phyloP scores from a whole-genome alignment of 2,888 invertebrate genomes.

The Ochropleura leucogaster region DNA sequence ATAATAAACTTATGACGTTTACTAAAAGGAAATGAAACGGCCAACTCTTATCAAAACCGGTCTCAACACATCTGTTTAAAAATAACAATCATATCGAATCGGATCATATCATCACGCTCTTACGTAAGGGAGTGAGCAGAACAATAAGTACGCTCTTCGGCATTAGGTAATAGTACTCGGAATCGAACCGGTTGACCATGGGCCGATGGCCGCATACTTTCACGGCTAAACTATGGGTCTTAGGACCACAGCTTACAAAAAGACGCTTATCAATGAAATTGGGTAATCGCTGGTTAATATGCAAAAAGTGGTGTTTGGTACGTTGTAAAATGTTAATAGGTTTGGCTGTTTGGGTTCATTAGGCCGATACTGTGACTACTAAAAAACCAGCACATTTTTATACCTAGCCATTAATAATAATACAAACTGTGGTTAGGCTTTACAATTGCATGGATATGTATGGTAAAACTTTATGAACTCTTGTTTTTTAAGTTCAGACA shows the following conservation, averaged over 20 bases:
- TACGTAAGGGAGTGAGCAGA: conserved; percentile 29
- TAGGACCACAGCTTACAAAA: conserved; percentile 29
- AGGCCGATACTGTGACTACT: no score
- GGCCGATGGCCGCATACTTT: conserved; percentile 39
- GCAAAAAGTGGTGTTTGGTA: conserved; percentile 13
- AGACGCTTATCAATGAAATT: conserved; percentile 19
- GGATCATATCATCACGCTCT: conserved; percentile 8
- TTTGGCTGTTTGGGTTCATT: background rate
- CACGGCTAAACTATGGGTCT: conserved; percentile 34
- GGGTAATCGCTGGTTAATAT: conserved; percentile 21
- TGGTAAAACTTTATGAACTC: background rate
- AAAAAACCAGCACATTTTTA: background rate
- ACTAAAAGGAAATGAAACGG: conserved; percentile 12
- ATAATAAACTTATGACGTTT: background rate
- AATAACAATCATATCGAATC: conserved; percentile 14
- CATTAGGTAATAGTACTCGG: conserved; percentile 46
- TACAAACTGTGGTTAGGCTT: no score
- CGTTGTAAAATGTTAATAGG: conserved; percentile 7
- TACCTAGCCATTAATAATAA: background rate
- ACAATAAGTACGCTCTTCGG: conserved; percentile 24
- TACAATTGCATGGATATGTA: background rate
- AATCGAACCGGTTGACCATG: conserved; percentile 52
- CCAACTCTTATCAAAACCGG: conserved; percentile 7
- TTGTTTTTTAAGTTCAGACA: background rate
- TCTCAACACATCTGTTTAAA: background rate